A percentile compares a stretch with the other conserved stretches of the same genome.
These are phyloP conservation scores for Drosophila santomea DNA, from an alignment of 1,140 invertebrate genomes.

Conservation along the genomic window DNA sequence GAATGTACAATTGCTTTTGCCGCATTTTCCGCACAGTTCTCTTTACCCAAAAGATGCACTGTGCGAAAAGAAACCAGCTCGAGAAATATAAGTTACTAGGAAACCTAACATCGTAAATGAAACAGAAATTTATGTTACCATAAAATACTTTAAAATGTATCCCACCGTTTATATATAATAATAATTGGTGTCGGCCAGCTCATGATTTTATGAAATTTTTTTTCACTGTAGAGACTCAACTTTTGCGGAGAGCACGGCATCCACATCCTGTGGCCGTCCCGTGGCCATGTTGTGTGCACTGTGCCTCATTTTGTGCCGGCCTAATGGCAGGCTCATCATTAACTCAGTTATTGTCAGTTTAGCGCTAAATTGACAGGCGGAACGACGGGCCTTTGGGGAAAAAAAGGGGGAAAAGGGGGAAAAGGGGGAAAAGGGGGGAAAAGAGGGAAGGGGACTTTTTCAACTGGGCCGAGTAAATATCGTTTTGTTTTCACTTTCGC, in stretches of 20 bases:
- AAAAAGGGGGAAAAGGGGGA: not conserved
- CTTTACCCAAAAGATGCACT: slow-evolving; percentile 20
- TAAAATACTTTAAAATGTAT: too few relatives aligned
- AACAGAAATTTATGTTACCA: too few relatives aligned
- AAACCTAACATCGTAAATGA: too few relatives aligned
- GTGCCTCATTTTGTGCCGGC: slow-evolving; percentile 56
- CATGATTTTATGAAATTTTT: not conserved
- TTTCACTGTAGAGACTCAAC: slow-evolving; percentile 27
- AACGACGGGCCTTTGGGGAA: slow-evolving; percentile 13
- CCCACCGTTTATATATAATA: too few relatives aligned
- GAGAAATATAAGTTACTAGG: too few relatives aligned
- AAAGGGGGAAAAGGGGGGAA: not conserved
- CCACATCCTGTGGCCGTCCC: slow-evolving; percentile 30
- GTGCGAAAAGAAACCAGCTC: not conserved
- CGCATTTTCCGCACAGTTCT: slow-evolving; percentile 20
- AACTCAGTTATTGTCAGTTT: slow-evolving; percentile 77
- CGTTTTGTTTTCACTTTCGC: slow-evolving; percentile 61
- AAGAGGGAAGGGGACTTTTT: slow-evolving; percentile 13
- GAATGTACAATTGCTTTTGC: slow-evolving; percentile 57
- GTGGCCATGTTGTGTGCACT: slow-evolving; percentile 29
- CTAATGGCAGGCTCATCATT: slow-evolving; percentile 75
- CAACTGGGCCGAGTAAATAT: slow-evolving; percentile 51
- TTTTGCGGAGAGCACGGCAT: slow-evolving; percentile 39
- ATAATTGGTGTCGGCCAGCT: not conserved
- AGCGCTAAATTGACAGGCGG: slow-evolving; percentile 73